Base-by-base conservation (phyloP, 2,797 vertebrate genomes). In the Botia almorhae region DNA sequence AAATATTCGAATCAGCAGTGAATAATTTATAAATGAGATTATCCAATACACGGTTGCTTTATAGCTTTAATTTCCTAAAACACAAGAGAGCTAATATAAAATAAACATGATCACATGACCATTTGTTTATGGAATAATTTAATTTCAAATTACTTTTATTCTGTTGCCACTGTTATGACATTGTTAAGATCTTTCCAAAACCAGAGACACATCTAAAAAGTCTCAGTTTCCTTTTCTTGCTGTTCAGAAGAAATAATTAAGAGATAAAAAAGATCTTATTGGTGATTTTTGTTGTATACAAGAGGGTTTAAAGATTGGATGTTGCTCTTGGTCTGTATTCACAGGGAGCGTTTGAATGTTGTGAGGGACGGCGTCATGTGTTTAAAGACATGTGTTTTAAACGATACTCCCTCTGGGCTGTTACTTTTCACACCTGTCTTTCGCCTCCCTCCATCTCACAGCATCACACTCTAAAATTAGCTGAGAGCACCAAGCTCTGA, bases 381-480 rank as follows among this genome's bases (percentile, higher is more conserved):
- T 73, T 64, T 69, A 73, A 67, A 58, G 26, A n/a, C 58, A 65
- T 23, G 48, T 14, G 53, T 13, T 29, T n/a, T n/a, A 14, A 67
- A 61, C 46, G 19, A 73, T 58, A 33, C 48, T 67, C 63, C 70
- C 74, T 53, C 29, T 56, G 65, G 55, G 69, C 68, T 83, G 61
- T 81, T 65, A 56, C 46, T 85, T 86, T 86, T 83, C 79, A 80
- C 82, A 84, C 82, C 81, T 81, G 81, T 82, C 76, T 69, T 72
- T 46, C 64, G 36, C 78, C 85, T 86, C 71, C 80, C 71, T 88
- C 78, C 74, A 70, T 85, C 76, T 81, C 51, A 70, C 65, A 90
- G 82, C 87, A 85, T 89, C 75, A 76, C 65, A 60, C 78, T 70
- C 88, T 92, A 91, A 87, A 92, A 90, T 92, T 90, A 92, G 78